Evolutionary conservation across 2,113 vertebrate genomes (phyloP).

Genomic region (Columba livia): DNA sequence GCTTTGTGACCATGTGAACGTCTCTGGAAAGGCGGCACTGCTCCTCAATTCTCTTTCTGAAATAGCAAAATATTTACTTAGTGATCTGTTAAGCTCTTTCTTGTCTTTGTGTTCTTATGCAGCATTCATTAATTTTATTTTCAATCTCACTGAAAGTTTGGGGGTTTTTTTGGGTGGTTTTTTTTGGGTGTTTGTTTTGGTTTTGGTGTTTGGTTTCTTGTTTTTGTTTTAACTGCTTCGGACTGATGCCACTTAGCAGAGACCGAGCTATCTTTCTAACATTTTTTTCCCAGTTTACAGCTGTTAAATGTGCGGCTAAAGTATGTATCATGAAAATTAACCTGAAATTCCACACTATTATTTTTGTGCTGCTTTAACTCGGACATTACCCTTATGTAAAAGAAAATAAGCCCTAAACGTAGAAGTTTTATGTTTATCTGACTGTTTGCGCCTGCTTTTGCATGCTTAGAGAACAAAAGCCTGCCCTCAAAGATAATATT

Average conservation of each 20-base stretch:
- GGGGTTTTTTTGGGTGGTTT: too few relatives aligned
- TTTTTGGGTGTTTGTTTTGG: too few relatives aligned
- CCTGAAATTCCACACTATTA: neutral
- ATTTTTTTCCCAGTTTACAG: neutral
- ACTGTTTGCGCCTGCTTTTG: neutral
- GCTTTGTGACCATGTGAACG: neutral
- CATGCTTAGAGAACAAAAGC: neutral
- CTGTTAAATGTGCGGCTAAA: neutral
- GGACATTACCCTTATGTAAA: neutral
- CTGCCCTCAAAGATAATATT: neutral
- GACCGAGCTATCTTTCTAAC: neutral
- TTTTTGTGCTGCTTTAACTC: neutral
- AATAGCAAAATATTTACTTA: neutral
- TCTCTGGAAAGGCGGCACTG: neutral
- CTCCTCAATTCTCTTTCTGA: neutral
- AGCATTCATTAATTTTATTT: neutral
- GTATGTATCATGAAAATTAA: neutral
- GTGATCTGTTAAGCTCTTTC: neutral
- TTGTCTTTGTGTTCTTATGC: neutral
- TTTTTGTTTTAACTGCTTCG: neutral
- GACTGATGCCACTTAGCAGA: neutral
- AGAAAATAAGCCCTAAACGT: neutral
- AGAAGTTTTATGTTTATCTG: neutral
- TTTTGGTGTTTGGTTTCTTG: too few relatives aligned
- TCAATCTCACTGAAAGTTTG: neutral